Evolutionary conservation across 2,797 vertebrate species (phyloP).

Genomic region (Rhinatrema bivittatum): DNA sequence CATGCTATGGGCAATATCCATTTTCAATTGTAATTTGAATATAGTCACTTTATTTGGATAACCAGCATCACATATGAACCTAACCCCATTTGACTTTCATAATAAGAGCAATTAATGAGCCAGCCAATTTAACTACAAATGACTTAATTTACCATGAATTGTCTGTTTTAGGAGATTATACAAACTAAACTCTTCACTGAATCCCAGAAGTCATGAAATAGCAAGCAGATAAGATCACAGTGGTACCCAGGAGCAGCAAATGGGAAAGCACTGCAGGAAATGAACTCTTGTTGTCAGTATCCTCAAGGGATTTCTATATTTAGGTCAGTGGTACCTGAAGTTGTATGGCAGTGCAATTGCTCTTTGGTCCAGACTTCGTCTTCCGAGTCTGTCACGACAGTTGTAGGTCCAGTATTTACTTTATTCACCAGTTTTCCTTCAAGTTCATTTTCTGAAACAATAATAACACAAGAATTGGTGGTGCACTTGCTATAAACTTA

Average conservation of each 20-base stretch:
- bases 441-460: constrained; percentile 73
- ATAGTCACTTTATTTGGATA: no score
- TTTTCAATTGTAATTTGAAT: no score
- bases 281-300: constrained; percentile 23
- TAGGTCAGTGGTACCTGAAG: constrained; percentile 72
- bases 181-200: constrained; percentile 41
- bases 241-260: constrained; percentile 22
- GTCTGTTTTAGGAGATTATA: constrained; percentile 46
- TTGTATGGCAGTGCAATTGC: constrained; percentile 54
- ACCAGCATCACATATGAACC: background rate
- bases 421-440: constrained; percentile 70
- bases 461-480: no score
- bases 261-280: constrained; percentile 27
- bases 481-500: no score
- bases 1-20: no score
- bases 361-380: constrained; percentile 67
- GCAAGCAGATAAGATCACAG: constrained; percentile 44
- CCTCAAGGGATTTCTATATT: constrained; percentile 29
- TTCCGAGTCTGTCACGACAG: constrained; percentile 47
- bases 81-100: constrained; percentile 19
- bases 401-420: constrained; percentile 47
- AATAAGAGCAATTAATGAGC: constrained; percentile 34
- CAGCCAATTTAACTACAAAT: constrained; percentile 51
- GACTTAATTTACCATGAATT: constrained; percentile 46
- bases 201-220: constrained; percentile 47